phyloP scores from a whole-genome alignment of 2,888 invertebrate genomes.

The Ramazzottius varieornatus region DNA sequence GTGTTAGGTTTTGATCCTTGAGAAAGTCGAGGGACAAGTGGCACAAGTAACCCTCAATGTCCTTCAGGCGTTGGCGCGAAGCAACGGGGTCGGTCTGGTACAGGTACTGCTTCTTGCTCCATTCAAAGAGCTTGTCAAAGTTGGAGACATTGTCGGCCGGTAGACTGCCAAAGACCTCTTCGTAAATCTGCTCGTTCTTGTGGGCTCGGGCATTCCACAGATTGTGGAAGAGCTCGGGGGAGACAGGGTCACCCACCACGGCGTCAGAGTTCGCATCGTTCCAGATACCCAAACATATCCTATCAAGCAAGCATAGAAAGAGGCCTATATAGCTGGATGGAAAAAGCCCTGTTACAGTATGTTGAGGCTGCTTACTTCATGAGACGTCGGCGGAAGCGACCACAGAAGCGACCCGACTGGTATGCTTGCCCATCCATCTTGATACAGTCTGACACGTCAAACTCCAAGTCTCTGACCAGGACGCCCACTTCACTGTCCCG shows the following conservation, averaged over 20 bases:
- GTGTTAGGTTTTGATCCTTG: constrained; percentile 15
- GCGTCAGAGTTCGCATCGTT: background rate
- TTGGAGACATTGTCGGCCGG: constrained; percentile 18
- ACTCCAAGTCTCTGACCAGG: constrained; percentile 40
- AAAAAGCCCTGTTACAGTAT: background rate
- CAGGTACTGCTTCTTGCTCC: constrained; percentile 43
- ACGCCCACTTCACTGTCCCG: constrained; percentile 71
- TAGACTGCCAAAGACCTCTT: constrained; percentile 22
- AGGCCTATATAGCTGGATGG: background rate
- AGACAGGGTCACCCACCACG: constrained; percentile 18
- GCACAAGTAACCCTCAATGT: constrained; percentile 35
- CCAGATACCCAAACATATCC: background rate
- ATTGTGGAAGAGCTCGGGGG: constrained; percentile 21
- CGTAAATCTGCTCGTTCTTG: constrained; percentile 20
- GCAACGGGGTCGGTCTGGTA: constrained; percentile 42
- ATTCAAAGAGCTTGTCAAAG: constrained; percentile 22
- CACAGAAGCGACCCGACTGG: constrained; percentile 59
- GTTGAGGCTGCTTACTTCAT: constrained; percentile 29
- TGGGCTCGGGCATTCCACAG: constrained; percentile 20
- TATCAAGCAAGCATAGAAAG: background rate
- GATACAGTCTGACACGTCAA: constrained; percentile 37
- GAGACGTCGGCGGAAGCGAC: constrained; percentile 50
- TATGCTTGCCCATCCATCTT: constrained; percentile 52
- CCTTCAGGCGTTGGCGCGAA: constrained; percentile 36
- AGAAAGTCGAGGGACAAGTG: constrained; percentile 20